Percentiles rank a stretch among this genome's conserved stretches.
Evolutionary conservation across 2,888 invertebrate genomes (phyloP).

Genomic region (Serrognathus titanus): DNA sequence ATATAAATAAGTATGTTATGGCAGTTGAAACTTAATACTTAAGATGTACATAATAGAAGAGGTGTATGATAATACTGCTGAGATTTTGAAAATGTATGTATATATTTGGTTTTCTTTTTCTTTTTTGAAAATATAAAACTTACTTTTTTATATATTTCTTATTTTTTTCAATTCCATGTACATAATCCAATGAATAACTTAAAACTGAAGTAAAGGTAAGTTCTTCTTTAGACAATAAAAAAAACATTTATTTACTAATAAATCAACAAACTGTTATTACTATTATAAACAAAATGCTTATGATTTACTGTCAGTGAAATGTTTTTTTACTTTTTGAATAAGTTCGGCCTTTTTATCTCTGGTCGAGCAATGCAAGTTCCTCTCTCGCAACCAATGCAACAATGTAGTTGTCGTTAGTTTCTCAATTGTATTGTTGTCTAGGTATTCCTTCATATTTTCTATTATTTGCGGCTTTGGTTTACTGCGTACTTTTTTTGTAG

Average conservation of each 20-base stretch:
- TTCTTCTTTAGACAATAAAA: no score
- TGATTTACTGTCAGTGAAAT: conserved; percentile 10
- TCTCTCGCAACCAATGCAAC: conserved; percentile 27
- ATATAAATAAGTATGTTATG: conserved; percentile 1
- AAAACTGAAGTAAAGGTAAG: no score
- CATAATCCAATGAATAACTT: neutral
- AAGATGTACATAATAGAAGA: conserved; percentile 6
- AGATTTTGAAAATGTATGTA: conserved; percentile 8
- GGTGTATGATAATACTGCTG: neutral
- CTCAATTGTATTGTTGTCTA: conserved; percentile 26
- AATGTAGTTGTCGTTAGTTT: conserved; percentile 28
- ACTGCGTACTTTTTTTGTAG: conserved; percentile 24
- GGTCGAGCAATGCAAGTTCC: conserved; percentile 25
- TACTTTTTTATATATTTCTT: conserved; percentile 14
- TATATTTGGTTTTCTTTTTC: conserved; percentile 5
- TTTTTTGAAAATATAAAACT: conserved; percentile 16
- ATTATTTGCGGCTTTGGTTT: conserved; percentile 26
- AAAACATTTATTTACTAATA: no score
- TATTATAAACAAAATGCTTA: no score
- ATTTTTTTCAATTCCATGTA: neutral
- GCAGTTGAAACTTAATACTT: neutral
- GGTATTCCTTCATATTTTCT: conserved; percentile 29
- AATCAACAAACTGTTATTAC: neutral
- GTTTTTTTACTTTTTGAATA: conserved; percentile 26
- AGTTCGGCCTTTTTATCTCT: conserved; percentile 29